Percentiles rank a stretch among this genome's conserved stretches.
These are phyloP conservation scores for Plagodis pulveraria DNA, from an alignment of 2,888 invertebrate species.

Conservation along the genomic window DNA sequence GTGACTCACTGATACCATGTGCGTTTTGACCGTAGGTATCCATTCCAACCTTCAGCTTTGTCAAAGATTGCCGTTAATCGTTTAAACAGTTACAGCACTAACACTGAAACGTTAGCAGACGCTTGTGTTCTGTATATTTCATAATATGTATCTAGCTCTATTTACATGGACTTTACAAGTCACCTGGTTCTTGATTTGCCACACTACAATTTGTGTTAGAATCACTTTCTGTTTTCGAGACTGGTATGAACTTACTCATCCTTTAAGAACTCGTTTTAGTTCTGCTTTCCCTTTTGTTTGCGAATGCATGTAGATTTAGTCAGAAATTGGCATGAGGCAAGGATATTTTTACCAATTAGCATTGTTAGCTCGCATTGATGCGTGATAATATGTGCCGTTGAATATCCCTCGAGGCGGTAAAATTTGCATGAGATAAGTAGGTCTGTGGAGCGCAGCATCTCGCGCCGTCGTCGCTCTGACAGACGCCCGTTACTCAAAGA, in stretches of 20 bases:
- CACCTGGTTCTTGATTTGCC: constrained; percentile 20
- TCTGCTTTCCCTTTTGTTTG: constrained; percentile 29
- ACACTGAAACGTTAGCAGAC: too few species aligned
- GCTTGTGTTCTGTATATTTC: neutral
- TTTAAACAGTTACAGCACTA: too few species aligned
- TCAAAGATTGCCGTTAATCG: constrained; percentile 6
- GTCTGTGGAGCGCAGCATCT: constrained; percentile 55
- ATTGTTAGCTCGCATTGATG: constrained; percentile 50
- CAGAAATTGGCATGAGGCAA: constrained; percentile 25
- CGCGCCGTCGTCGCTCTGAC: constrained; percentile 55
- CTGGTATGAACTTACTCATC: constrained; percentile 22
- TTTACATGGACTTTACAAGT: constrained; percentile 14
- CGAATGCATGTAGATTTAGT: constrained; percentile 24
- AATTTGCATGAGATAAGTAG: constrained; percentile 59
- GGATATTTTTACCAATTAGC: constrained; percentile 55
- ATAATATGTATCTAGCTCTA: constrained; percentile 1
- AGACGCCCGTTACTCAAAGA: constrained; percentile 66
- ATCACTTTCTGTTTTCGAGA: constrained; percentile 30
- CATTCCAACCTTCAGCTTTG: constrained; percentile 17
- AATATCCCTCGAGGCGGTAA: constrained; percentile 48
- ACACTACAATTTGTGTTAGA: constrained; percentile 25
- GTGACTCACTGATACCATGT: constrained; percentile 33
- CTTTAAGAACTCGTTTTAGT: constrained; percentile 26
- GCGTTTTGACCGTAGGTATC: constrained; percentile 30
- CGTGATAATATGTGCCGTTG: constrained; percentile 48